These are phyloP conservation scores for Drosophila anomalipes DNA, from an alignment of 2,888 invertebrate genomes.

Conservation along the genomic window DNA sequence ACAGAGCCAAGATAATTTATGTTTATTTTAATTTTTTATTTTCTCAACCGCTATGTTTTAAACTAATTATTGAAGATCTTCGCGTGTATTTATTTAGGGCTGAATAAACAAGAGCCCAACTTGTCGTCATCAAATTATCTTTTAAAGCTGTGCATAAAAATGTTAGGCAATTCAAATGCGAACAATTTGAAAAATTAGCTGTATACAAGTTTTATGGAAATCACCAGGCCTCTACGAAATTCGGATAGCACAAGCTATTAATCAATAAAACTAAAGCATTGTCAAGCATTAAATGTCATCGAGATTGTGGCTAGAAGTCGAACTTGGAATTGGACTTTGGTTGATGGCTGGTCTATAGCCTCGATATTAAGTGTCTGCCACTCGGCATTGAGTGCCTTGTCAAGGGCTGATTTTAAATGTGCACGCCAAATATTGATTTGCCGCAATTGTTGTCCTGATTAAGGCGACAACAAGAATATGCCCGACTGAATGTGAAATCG, in stretches of 20 bases:
- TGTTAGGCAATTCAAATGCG: not conserved
- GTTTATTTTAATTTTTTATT: not conserved
- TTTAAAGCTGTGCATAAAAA: not conserved
- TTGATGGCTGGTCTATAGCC: conserved; percentile 32
- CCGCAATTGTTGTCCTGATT: conserved; percentile 49
- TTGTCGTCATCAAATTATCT: not conserved
- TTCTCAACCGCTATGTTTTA: not conserved
- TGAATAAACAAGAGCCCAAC: not conserved
- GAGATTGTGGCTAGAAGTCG: conserved; percentile 28
- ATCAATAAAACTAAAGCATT: conserved; percentile 70
- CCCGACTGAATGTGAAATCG: conserved; percentile 16
- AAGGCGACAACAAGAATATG: conserved; percentile 33
- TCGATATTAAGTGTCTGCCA: conserved; percentile 41
- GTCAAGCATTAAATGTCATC: conserved; percentile 47
- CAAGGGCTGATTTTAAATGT: conserved; percentile 37
- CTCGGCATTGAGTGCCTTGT: conserved; percentile 20
- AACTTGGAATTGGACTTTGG: conserved; percentile 24
- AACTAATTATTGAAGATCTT: not conserved
- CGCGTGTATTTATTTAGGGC: not conserved
- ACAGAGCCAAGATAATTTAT: not conserved
- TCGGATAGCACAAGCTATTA: not conserved
- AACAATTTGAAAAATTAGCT: not conserved
- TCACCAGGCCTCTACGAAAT: not conserved
- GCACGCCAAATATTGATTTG: conserved; percentile 71
- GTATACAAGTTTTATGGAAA: not conserved